Percentiles rank a stretch among this genome's conserved stretches.
These are phyloP conservation scores for Pedetes capensis DNA, from an alignment of 2,113 vertebrate species.

Conservation along the genomic window DNA sequence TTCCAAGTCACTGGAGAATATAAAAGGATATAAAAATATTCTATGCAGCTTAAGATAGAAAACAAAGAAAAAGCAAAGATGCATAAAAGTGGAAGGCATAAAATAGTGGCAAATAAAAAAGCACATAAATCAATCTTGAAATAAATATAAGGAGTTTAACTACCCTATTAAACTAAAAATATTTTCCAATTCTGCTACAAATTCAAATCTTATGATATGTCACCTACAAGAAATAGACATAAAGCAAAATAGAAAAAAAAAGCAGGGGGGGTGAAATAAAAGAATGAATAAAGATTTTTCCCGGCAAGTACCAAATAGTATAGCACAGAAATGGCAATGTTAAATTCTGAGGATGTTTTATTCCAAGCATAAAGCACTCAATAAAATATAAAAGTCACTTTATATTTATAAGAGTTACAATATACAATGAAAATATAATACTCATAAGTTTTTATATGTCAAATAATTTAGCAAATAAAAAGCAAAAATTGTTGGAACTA, in stretches of 20 bases:
- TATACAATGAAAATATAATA: conserved; percentile 57
- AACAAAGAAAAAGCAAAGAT: conserved; percentile 50
- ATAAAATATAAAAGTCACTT: conserved; percentile 51
- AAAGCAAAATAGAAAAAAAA: conserved; percentile 40
- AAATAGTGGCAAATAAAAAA: conserved; percentile 54
- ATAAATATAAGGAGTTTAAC: conserved; percentile 63
- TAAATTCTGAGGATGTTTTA: conserved; percentile 47
- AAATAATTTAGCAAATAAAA: conserved; percentile 64
- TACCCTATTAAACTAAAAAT: conserved; percentile 54
- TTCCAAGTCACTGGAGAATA: conserved; percentile 56
- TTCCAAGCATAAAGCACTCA: conserved; percentile 42
- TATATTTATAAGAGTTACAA: conserved; percentile 59
- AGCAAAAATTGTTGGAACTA: conserved; percentile 39
- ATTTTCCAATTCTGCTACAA: conserved; percentile 50
- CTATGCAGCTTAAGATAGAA: neutral
- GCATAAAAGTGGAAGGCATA: conserved; percentile 39
- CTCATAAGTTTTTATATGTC: conserved; percentile 51
- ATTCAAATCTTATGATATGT: conserved; percentile 26
- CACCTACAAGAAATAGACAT: conserved; percentile 45
- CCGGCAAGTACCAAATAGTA: conserved; percentile 17
- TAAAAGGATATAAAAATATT: conserved; percentile 59
- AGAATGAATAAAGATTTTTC: conserved; percentile 48
- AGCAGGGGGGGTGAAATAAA: neutral
- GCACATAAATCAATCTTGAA: conserved; percentile 62
- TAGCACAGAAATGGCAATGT: neutral